These are phyloP conservation scores for Idaea biselata DNA, from an alignment of 2,888 invertebrate species.

Conservation along the genomic window DNA sequence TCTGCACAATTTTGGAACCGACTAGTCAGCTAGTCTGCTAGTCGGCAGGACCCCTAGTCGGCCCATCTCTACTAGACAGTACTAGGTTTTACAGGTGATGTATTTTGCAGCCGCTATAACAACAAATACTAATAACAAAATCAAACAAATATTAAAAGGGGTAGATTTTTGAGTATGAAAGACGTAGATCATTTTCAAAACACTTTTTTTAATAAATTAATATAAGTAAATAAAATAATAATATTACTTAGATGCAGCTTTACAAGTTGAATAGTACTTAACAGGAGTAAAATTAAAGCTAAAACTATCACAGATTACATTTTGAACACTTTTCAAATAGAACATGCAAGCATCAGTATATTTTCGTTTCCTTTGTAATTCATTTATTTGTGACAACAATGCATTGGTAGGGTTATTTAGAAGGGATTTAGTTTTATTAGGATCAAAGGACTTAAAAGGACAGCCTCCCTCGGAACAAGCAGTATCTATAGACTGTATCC, in stretches of 20 bases:
- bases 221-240: background rate
- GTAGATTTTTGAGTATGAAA: too few relatives aligned
- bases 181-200: background rate
- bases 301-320: slow-evolving; percentile 45
- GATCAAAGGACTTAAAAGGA: slow-evolving; percentile 82
- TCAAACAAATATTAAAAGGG: too few relatives aligned
- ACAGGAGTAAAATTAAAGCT: slow-evolving; percentile 67
- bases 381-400: slow-evolving; percentile 50
- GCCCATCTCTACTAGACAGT: too few relatives aligned
- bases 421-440: slow-evolving; percentile 53
- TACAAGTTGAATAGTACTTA: slow-evolving; percentile 47
- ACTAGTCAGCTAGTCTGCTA: too few relatives aligned
- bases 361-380: slow-evolving; percentile 43
- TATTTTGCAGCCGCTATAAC: too few relatives aligned
- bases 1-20: too few relatives aligned
- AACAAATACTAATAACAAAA: too few relatives aligned
- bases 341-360: slow-evolving; percentile 56
- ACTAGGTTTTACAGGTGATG: too few relatives aligned
- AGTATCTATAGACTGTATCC: slow-evolving; percentile 78
- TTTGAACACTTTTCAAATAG: slow-evolving; percentile 37
- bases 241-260: background rate
- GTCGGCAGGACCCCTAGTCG: too few relatives aligned
- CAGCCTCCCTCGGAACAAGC: slow-evolving; percentile 82
- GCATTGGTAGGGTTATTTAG: slow-evolving; percentile 43
- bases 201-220: background rate